Evolutionary conservation across 2,797 vertebrate genomes (phyloP).

Genomic region (Crypturellus tataupa): DNA sequence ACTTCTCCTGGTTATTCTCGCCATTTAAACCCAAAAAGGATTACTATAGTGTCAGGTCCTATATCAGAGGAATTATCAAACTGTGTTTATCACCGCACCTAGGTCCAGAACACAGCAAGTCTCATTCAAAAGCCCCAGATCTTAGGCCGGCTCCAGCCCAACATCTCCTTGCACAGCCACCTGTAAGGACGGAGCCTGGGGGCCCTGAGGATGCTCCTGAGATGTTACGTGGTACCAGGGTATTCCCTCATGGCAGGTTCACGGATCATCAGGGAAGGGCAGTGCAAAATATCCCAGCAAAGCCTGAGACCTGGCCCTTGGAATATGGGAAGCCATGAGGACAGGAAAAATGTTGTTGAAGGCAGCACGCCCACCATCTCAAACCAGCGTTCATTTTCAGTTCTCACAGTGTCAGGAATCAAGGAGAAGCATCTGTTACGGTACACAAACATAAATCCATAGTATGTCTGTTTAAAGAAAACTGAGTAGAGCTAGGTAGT

Average conservation of each 20-base stretch:
- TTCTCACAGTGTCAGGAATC: neutral
- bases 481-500: neutral
- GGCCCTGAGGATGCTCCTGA: neutral
- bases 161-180: neutral
- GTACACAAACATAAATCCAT: neutral
- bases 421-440: neutral
- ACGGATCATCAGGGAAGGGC: neutral
- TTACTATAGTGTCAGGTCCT: neutral
- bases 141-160: neutral
- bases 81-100: neutral
- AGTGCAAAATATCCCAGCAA: neutral
- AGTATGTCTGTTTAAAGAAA: neutral
- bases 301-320: neutral
- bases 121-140: neutral
- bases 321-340: neutral
- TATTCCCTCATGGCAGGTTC: neutral
- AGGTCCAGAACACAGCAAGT: neutral
- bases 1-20: neutral
- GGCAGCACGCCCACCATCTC: neutral
- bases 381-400: neutral
- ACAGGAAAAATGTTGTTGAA: neutral
- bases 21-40: neutral
- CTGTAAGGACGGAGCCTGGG: neutral
- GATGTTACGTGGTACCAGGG: neutral
- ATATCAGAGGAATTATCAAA: neutral